These are phyloP conservation scores for Pygmarrhopalites habei DNA, from an alignment of 1,140 invertebrate species.

Conservation along the genomic window DNA sequence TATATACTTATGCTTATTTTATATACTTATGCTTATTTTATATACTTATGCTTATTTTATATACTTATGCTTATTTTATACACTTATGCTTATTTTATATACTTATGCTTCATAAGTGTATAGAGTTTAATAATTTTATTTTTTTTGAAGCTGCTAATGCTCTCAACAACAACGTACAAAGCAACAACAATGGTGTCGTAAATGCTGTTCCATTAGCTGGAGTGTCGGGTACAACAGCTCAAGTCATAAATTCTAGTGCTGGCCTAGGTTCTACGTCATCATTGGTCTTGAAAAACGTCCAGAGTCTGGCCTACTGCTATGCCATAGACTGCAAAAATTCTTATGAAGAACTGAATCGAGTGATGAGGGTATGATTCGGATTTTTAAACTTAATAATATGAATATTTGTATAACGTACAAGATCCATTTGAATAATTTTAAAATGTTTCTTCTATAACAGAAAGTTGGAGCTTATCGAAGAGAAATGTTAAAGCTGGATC, in stretches of 20 bases:
- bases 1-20: too few relatives aligned
- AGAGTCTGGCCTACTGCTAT: slow-evolving; percentile 82
- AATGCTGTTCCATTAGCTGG: slow-evolving; percentile 4
- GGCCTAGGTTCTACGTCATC: slow-evolving; percentile 6
- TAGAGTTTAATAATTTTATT: background rate
- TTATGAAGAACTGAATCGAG: slow-evolving; percentile 93
- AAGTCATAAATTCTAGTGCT: slow-evolving; percentile 5
- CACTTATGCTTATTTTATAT: too few relatives aligned
- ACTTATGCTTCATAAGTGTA: too few relatives aligned
- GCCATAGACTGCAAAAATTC: slow-evolving; percentile 88
- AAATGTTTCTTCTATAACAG: slow-evolving; percentile 13
- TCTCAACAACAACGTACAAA: slow-evolving; percentile 32
- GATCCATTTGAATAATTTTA: too few relatives aligned
- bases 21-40: too few relatives aligned
- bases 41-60: too few relatives aligned
- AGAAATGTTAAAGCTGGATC: slow-evolving; percentile 39
- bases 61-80: too few relatives aligned
- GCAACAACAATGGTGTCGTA: slow-evolving; percentile 10
- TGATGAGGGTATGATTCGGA: slow-evolving; percentile 54
- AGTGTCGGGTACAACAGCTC: background rate
- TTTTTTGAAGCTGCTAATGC: slow-evolving; percentile 26
- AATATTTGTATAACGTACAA: too few relatives aligned
- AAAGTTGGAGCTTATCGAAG: slow-evolving; percentile 37
- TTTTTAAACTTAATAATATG: background rate
- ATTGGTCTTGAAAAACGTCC: slow-evolving; percentile 49